Evolutionary conservation across 2,113 vertebrate species (phyloP).

Genomic region (Nerophis ophidion): DNA sequence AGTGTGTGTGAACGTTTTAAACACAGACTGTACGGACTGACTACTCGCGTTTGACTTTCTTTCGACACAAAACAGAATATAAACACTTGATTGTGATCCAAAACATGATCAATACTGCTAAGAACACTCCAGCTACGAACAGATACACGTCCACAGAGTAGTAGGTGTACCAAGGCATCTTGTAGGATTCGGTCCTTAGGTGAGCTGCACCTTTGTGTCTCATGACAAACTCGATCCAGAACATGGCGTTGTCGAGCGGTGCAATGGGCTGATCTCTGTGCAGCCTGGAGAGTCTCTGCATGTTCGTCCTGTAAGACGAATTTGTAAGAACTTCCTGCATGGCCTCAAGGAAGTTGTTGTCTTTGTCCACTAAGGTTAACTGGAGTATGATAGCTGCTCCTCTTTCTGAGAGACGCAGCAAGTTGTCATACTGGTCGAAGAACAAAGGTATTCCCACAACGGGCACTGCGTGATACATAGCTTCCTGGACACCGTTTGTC

Average conservation of each 20-base stretch:
- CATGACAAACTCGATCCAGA: constrained; percentile 73
- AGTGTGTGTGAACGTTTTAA: too few relatives aligned
- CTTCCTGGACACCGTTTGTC: constrained; percentile 65
- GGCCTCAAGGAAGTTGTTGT: constrained; percentile 43
- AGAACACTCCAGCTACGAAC: constrained; percentile 25
- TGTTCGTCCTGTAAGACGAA: constrained; percentile 62
- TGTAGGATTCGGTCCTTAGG: constrained; percentile 59
- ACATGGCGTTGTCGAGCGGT: constrained; percentile 63
- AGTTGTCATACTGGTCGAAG: constrained; percentile 68
- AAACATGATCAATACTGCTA: constrained; percentile 20
- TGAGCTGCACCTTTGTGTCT: constrained; percentile 69
- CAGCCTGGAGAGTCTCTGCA: constrained; percentile 66
- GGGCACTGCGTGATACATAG: constrained; percentile 63
- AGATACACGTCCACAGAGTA: constrained; percentile 58
- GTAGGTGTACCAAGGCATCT: constrained; percentile 66
- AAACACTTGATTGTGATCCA: constrained; percentile 33
- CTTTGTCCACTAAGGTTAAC: constrained; percentile 29
- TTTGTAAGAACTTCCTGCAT: constrained; percentile 58
- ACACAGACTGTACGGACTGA: neutral
- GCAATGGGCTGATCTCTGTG: constrained; percentile 60
- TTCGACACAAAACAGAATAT: constrained; percentile 24
- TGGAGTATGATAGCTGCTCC: constrained; percentile 52
- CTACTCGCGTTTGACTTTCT: constrained; percentile 54
- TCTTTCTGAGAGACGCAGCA: constrained; percentile 50
- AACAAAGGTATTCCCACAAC: constrained; percentile 61